Evolutionary conservation across 2,113 vertebrate species (phyloP).

Genomic region (Caranx melampygus): DNA sequence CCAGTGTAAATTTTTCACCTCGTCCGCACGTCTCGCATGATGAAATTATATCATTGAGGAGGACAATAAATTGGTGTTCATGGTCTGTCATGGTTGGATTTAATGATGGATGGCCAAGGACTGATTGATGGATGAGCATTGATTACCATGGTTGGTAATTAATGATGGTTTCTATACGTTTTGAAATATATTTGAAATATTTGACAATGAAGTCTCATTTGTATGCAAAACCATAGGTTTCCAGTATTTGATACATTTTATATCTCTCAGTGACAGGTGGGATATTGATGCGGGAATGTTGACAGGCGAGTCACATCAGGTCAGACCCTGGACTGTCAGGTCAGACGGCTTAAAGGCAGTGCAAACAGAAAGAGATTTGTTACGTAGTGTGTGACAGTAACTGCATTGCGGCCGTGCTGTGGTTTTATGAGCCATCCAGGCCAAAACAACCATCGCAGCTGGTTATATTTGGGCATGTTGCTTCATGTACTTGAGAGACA

Average conservation of each 20-base stretch:
- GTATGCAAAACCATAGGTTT: slow-evolving; percentile 10
- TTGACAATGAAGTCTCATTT: background rate
- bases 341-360: background rate
- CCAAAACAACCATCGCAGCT: background rate
- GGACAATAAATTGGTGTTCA: background rate
- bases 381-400: slow-evolving; percentile 9
- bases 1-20: background rate
- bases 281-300: slow-evolving; percentile 13
- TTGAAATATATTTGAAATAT: background rate
- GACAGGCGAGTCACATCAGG: slow-evolving; percentile 23
- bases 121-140: background rate
- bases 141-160: background rate
- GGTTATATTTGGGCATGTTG: background rate
- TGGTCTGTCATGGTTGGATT: background rate
- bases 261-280: background rate
- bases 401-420: background rate
- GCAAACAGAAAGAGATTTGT: slow-evolving; percentile 22
- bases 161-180: background rate
- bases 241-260: background rate
- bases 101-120: slow-evolving; percentile 1
- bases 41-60: background rate
- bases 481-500: background rate
- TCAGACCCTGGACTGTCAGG: slow-evolving; percentile 2
- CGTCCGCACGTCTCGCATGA: background rate
- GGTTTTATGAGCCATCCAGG: background rate